Conservation (phyloP, 2,888 invertebrate species). For the Allygus modestus region DNA sequence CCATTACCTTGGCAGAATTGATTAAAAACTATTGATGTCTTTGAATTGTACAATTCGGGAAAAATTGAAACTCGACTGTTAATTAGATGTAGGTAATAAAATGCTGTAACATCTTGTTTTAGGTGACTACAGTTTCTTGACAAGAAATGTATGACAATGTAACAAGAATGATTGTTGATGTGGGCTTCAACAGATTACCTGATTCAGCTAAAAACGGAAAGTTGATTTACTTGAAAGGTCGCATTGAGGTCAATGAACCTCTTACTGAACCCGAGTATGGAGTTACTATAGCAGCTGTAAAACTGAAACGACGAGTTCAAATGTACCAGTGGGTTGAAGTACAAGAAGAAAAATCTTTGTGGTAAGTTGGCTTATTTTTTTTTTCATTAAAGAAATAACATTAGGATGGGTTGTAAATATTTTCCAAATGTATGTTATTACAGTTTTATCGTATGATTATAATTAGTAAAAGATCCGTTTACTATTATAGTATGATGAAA, state of each 20-base stretch:
- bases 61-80: no score
- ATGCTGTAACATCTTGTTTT: no score
- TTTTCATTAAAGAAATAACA: no score
- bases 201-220: conserved; percentile 80
- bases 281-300: conserved; percentile 89
- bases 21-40: no score
- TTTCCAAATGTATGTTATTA: no score
- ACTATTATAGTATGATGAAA: no score
- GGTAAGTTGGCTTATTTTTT: conserved; percentile 13
- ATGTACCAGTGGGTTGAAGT: conserved; percentile 96
- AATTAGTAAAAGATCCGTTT: no score
- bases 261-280: conserved; percentile 92
- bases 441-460: no score
- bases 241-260: conserved; percentile 86
- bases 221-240: conserved; percentile 87
- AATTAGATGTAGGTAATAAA: no score
- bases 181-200: background rate
- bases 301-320: conserved; percentile 90
- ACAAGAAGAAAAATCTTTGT: conserved; percentile 74
- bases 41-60: no score
- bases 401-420: background rate
- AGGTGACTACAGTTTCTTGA: conserved; percentile 10
- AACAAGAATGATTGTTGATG: conserved; percentile 25
- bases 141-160: conserved; percentile 37
- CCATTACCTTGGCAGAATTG: no score